A percentile compares a stretch with the other conserved stretches of the same genome.
Evolutionary conservation across 2,113 vertebrate genomes (phyloP).

Genomic region (Kryptolebias marmoratus): DNA sequence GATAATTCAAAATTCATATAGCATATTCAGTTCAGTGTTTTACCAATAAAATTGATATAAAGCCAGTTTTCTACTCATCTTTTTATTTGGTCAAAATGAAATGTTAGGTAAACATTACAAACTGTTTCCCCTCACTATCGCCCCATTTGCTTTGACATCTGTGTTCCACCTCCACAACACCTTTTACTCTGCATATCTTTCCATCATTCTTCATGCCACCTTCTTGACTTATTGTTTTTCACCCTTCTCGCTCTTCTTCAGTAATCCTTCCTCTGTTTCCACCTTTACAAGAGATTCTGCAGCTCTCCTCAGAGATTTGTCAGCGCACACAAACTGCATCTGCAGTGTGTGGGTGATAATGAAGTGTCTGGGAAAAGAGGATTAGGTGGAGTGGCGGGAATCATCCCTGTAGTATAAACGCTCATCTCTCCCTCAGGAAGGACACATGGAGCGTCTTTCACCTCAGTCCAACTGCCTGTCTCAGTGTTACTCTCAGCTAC

Average conservation of each 20-base stretch:
- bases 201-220: conserved; percentile 33
- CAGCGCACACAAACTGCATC: conserved; percentile 56
- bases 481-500: conserved; percentile 59
- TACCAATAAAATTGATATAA: neutral
- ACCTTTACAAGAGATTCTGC: conserved; percentile 37
- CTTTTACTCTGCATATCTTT: conserved; percentile 36
- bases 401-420: conserved; percentile 68
- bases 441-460: conserved; percentile 60
- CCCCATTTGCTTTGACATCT: conserved; percentile 55
- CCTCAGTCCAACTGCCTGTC: conserved; percentile 58
- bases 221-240: conserved; percentile 20
- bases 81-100: conserved; percentile 12
- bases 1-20: neutral
- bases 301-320: conserved; percentile 60
- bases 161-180: conserved; percentile 39
- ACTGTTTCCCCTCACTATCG: conserved; percentile 49
- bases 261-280: conserved; percentile 16
- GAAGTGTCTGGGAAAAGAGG: conserved; percentile 76
- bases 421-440: conserved; percentile 72
- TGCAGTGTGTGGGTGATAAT: conserved; percentile 72
- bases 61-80: neutral
- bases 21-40: neutral
- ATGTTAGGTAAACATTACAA: conserved; percentile 34
- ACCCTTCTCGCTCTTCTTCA: conserved; percentile 12
- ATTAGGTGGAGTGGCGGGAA: conserved; percentile 74